These are phyloP conservation scores for Phrynocephalus versicolor DNA, from an alignment of 2,113 vertebrate species.

Conservation along the genomic window DNA sequence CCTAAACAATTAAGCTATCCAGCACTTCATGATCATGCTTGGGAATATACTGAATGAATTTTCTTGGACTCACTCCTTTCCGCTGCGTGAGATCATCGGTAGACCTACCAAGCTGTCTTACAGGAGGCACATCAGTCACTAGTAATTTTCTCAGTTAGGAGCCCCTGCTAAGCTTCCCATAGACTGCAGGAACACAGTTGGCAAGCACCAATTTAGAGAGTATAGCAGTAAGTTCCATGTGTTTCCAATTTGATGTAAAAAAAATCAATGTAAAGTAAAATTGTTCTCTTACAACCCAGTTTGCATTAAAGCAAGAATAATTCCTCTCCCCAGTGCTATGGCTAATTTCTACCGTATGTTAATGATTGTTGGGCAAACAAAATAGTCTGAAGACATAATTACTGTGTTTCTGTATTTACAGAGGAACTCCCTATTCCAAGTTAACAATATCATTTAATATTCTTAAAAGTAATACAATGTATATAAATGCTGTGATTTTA, in stretches of 20 bases:
- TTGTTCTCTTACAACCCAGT: not conserved
- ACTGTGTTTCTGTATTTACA: slow-evolving; percentile 27
- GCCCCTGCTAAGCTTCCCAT: not conserved
- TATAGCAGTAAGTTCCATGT: not conserved
- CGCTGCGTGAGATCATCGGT: not conserved
- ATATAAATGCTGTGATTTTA: slow-evolving; percentile 1
- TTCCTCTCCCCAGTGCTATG: not conserved
- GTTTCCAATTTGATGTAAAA: not conserved
- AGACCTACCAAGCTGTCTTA: not conserved
- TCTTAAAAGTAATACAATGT: slow-evolving; percentile 15
- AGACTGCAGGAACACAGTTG: not conserved
- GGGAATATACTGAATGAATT: not conserved
- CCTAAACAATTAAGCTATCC: too few relatives aligned
- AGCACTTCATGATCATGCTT: not conserved
- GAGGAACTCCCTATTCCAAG: not conserved
- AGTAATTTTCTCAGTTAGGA: not conserved
- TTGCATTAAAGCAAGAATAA: not conserved
- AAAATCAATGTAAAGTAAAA: not conserved
- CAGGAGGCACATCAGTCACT: not conserved
- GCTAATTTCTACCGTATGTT: not conserved
- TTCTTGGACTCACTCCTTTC: not conserved
- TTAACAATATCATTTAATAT: slow-evolving; percentile 18
- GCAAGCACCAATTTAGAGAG: not conserved
- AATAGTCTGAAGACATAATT: slow-evolving; percentile 9
- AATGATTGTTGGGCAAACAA: not conserved